Conservation (phyloP, 2,797 vertebrate genomes). For the Acanthornis magna region DNA sequence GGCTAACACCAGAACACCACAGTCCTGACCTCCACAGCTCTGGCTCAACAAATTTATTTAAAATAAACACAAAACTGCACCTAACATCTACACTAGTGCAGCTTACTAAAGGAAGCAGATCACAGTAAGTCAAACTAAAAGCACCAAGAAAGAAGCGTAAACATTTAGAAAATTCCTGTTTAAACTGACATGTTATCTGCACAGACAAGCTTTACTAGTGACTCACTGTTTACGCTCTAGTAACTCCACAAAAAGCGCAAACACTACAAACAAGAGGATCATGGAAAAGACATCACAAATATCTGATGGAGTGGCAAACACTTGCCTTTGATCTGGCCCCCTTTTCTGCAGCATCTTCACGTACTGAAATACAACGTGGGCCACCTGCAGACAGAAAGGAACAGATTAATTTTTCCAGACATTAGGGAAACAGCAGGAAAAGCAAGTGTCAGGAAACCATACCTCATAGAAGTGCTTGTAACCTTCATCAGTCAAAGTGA, state of each 20-base stretch:
- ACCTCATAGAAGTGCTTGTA: conserved; percentile 93
- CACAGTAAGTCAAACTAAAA: not conserved
- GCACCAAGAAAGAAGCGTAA: not conserved
- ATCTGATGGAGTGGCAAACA: not conserved
- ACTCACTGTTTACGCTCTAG: not conserved
- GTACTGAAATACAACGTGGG: conserved; percentile 93
- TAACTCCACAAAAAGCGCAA: not conserved
- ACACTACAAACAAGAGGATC: not conserved
- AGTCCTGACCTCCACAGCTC: not conserved
- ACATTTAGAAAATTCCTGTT: not conserved
- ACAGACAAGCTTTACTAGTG: not conserved
- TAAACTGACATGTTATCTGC: not conserved
- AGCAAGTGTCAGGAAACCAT: not conserved
- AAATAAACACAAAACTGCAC: not conserved
- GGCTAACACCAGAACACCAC: not conserved
- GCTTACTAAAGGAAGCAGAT: not conserved
- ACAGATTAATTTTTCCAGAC: not conserved
- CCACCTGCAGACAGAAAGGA: conserved; percentile 80
- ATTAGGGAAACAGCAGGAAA: not conserved
- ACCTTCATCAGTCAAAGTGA: conserved; percentile 91
- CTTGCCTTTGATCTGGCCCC: conserved; percentile 90
- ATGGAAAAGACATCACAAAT: not conserved
- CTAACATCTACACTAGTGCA: not conserved
- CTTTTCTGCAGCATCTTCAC: conserved; percentile 93
- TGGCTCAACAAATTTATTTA: not conserved